Evolutionary conservation across 23 tunicate species (phyloP), one percentile per base, ranked within the genome.

Genomic region (Styela plicata): DNA sequence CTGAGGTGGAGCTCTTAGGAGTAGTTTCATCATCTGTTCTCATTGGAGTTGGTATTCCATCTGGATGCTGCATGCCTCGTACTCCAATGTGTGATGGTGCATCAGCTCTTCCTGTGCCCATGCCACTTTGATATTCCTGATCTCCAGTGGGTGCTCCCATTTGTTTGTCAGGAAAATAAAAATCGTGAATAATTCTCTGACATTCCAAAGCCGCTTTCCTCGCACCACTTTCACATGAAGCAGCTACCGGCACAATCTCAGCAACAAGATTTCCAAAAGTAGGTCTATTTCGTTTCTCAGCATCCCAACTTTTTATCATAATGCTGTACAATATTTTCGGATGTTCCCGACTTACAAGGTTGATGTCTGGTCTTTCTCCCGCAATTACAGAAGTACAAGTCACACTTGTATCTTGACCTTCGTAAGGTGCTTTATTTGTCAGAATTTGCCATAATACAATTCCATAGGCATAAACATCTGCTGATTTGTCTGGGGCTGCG

Each of bases 391-490:
- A 0, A 44, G 17, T 18, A 76, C 81, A 76, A 0, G 44, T 26
- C 0, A 0, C 67, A 0, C 24, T 27, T 23, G 52, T n/a, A 29
- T 35, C 26, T 76, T 76, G 22, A 76, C 64, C 64, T 1, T 76
- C 81, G 24, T 76, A 76, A 18, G 81, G 81, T 44, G 24, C 44
- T 18, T 53, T 52, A 1, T 44, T 57, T 23, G 81, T 76, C 25
- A 76, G 36, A 27, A 76, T 44, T 44, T 76, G 63, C 81, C 81
- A 76, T 27, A 76, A 18, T 20, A 76, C 37, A 21, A 76, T 76
- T 22, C 27, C 24, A 44, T 1, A 76, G 19, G 81, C 81, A 44
- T 76, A 76, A 7, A 76, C 81, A n/a, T 76, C 81, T 0, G 2
- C 26, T 21, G 81, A 2, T 53, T 76, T 52, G 26, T 53, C 66